A percentile compares a stretch with the other conserved stretches of the same genome.
Conservation (phyloP, 1,140 invertebrate genomes). For the Micrasema longulum region DNA sequence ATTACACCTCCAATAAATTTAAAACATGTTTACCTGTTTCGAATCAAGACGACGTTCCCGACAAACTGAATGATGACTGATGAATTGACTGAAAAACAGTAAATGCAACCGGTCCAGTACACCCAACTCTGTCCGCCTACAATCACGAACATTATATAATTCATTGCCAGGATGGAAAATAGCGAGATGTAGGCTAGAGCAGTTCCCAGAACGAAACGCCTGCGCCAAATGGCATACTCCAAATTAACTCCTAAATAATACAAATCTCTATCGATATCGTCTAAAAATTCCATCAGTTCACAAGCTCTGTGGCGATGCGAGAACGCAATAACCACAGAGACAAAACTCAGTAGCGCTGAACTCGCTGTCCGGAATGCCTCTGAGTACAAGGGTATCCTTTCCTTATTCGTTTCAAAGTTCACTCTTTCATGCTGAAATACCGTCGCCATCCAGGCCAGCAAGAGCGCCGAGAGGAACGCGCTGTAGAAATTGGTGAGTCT, state of each 20-base stretch:
- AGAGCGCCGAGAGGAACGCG: background rate
- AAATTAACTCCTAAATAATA: slow-evolving; percentile 29
- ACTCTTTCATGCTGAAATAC: slow-evolving; percentile 29
- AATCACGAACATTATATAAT: slow-evolving; percentile 32
- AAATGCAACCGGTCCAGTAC: slow-evolving; percentile 36
- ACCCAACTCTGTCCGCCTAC: background rate
- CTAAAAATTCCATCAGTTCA: slow-evolving; percentile 22
- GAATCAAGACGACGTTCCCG: slow-evolving; percentile 38
- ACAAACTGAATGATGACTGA: slow-evolving; percentile 35
- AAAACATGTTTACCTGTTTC: slow-evolving; percentile 46
- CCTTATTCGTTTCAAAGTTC: slow-evolving; percentile 7
- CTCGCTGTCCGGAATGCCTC: slow-evolving; percentile 40
- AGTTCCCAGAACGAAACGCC: background rate
- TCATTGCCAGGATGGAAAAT: background rate
- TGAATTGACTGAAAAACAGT: slow-evolving; percentile 16
- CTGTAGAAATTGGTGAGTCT: slow-evolving; percentile 24
- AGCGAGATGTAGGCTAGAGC: slow-evolving; percentile 3
- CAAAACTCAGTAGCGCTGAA: background rate
- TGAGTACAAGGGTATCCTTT: slow-evolving; percentile 37
- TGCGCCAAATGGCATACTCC: slow-evolving; percentile 21
- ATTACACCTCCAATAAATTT: too few species aligned
- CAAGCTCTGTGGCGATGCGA: slow-evolving; percentile 33
- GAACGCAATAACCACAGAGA: background rate
- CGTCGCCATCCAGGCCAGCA: background rate
- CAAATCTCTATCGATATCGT: slow-evolving; percentile 41